These are phyloP conservation scores for Polyploca ridens DNA, from an alignment of 2,888 invertebrate species.

Conservation along the genomic window DNA sequence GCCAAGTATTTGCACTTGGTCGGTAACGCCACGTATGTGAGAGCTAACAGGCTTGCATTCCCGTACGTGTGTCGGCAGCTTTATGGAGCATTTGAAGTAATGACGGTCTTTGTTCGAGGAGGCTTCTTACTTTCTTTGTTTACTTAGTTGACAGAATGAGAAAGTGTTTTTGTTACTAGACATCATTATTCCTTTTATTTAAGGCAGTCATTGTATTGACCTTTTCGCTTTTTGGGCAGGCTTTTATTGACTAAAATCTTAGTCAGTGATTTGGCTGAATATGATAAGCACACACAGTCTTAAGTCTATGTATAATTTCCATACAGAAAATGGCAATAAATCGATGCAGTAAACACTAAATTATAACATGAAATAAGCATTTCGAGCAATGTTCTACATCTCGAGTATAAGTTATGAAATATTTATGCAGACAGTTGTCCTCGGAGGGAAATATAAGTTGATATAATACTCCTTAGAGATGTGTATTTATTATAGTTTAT, in stretches of 20 bases:
- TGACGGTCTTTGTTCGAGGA: constrained; percentile 3
- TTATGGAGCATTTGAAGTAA: constrained; percentile 9
- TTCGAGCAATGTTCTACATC: not conserved
- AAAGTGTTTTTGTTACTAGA: not conserved
- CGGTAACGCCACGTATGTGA: constrained; percentile 22
- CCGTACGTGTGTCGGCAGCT: constrained; percentile 10
- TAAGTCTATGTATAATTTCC: too few species aligned
- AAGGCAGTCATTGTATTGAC: not conserved
- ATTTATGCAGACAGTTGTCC: not conserved
- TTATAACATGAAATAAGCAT: not conserved
- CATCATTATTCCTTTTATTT: not conserved
- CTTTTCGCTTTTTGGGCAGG: not conserved
- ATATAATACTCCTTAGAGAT: not conserved
- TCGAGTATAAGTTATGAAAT: not conserved
- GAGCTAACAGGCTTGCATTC: constrained; percentile 24
- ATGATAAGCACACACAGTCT: too few species aligned
- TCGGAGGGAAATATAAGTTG: not conserved
- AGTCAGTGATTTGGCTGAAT: too few species aligned
- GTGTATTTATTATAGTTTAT: not conserved
- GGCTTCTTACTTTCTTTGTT: constrained; percentile 5
- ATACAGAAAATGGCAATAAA: not conserved
- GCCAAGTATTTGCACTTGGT: constrained; percentile 28
- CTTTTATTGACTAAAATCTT: too few species aligned
- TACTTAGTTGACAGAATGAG: constrained; percentile 1
- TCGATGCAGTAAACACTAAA: not conserved